Base-by-base conservation (phyloP, 2,113 vertebrate species). In the Thomomys bottae region DNA sequence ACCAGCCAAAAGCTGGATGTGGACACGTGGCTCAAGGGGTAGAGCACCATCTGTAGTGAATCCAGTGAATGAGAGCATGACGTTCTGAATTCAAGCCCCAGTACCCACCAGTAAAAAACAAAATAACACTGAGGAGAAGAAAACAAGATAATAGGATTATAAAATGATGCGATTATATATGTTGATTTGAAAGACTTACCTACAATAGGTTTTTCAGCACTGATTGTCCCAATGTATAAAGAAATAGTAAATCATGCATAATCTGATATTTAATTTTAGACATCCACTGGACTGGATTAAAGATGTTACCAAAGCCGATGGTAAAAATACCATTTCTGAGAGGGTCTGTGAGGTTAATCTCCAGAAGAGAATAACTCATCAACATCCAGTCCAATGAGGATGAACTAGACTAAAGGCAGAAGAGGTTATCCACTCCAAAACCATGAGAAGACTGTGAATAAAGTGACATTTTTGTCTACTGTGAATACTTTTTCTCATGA, bases 161-260 rank as follows among this genome's bases (percentile, higher is more conserved):
- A 54, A 54, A 54, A 17, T 54, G 49, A 54, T 54, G 18, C 14
- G 49, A 54, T 54, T 54, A 54, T 17, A 54, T 15, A 54, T 15
- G 11, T 17, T 17, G 30, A 20, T 90, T 89, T 32, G 32, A n/a
- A 78, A 68, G 49, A 61, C 63, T 36, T 64, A 59, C 86, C 28
- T 38, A 81, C 90, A 82, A 42, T 3, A 15, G 28, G 38, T 64
- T 77, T 76, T 66, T 45, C 15, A 77, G 14, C 0, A 86, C 54
- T 59, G n/a, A 38, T 91, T 95, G 38, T 15, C 28, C 75, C 67
- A 49, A 61, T 95, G 8, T 78, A 79, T 85, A 40, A 94, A 94
- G 83, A 61, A 89, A 68, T 73, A 24, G 1, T 93, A 77, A 92
- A 6, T 80, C 49, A 73, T 73, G 82, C 90, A 34, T 42, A 75